Base-by-base conservation (phyloP, 2,797 vertebrate genomes). In the Cryptoblepharus egeriae region DNA sequence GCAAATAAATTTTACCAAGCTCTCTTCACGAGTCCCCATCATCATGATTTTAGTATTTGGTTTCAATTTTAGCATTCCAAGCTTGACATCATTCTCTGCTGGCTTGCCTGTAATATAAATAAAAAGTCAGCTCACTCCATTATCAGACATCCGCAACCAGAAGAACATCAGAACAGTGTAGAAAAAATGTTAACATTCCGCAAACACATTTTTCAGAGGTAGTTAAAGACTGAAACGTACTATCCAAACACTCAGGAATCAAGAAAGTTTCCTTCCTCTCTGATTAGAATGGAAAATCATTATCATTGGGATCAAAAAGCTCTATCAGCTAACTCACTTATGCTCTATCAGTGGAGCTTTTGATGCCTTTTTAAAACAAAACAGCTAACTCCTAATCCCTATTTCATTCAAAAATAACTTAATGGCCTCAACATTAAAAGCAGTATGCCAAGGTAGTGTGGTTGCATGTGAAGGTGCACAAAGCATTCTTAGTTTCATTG, bases 1-100 rank as follows among this genome's bases (percentile, higher is more conserved):
- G n/a, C n/a, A n/a, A 72, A 90, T 90, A 85, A 85, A 85, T 92
- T 91, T 88, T 96, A 99, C 99, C 98, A 99, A 96, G 93, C 98
- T 98, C 93, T 99, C 99, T 90, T 99, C 99, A 95, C 98, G 97
- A 90, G 97, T 99, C 79, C 99, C 99, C 99, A 99, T 99, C 99
- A 99, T 99, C 98, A 99, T 99, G 88, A 99, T 99, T 96, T 99
- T 99, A 77, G 98, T 99, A 96, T 99, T 99, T 83, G 98, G 98
- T 95, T 99, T 99, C 88, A 99, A 93, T 94, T 99, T 99, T 88
- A 99, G 95, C 79, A 97, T 96, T 88, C 98, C 98, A 91, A 99
- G 96, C 92, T 99, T 99, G 90, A 98, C 96, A 86, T 97, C 97
- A 95, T 99, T 98, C 87, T 99, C 98, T 87, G 98, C 99, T 89